Evolutionary conservation across 1,140 invertebrate species (phyloP).

Genomic region (Tetragonula clypearis): DNA sequence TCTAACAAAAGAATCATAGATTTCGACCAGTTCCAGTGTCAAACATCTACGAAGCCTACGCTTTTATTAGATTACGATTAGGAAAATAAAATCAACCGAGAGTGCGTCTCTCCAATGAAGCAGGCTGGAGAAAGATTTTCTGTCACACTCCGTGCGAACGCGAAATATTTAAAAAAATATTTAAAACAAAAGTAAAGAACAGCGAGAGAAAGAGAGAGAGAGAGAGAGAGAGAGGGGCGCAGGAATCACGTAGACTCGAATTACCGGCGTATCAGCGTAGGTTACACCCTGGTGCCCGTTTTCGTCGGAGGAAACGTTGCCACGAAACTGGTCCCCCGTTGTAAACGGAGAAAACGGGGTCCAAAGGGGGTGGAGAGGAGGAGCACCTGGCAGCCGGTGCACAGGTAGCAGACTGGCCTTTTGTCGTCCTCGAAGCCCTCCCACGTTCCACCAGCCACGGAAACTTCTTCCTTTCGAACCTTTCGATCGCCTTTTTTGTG

Average conservation of each 20-base stretch:
- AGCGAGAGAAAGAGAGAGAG: not conserved
- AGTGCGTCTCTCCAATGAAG: no score
- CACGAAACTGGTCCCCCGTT: constrained; percentile 36
- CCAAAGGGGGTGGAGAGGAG: not conserved
- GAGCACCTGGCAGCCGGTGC: constrained; percentile 54
- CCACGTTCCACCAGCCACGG: constrained; percentile 46
- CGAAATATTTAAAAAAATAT: not conserved
- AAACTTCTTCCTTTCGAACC: constrained; percentile 41
- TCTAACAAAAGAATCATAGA: no score
- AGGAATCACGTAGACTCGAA: constrained; percentile 21
- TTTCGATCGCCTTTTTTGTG: constrained; percentile 39
- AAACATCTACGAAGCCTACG: no score
- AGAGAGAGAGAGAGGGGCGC: not conserved
- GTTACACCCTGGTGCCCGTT: constrained; percentile 16
- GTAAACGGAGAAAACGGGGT: constrained; percentile 27
- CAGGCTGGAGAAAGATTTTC: no score
- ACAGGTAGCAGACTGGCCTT: constrained; percentile 50
- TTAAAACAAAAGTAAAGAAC: not conserved
- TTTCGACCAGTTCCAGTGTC: no score
- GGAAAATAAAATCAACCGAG: no score
- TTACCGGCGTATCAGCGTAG: constrained; percentile 28
- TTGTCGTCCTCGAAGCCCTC: constrained; percentile 46
- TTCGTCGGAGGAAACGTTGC: not conserved
- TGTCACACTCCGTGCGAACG: no score
- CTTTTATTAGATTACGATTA: no score